Conservation (phyloP, 35 echinoderm and acorn worm genomes). For the Hemicentrotus pulcherrimus region DNA sequence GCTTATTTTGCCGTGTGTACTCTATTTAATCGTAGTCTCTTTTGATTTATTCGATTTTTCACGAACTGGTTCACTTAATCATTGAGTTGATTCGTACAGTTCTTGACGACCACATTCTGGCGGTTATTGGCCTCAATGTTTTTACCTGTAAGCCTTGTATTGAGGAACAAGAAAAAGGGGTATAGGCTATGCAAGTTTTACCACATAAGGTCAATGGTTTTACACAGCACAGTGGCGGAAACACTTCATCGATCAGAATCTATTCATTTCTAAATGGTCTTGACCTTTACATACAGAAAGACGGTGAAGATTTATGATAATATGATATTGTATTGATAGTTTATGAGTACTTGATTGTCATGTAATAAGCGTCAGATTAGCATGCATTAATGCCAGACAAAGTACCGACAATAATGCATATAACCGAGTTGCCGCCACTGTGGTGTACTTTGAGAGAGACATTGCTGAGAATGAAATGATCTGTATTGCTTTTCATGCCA, state of each 20-base stretch:
- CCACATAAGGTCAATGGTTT: no score
- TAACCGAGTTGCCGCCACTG: no score
- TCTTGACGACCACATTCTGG: background rate
- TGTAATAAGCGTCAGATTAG: no score
- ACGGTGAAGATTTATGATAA: no score
- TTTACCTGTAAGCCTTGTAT: background rate
- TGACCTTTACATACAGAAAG: no score
- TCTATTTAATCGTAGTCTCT: background rate
- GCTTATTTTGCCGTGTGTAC: background rate
- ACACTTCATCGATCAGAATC: background rate
- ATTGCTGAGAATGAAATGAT: no score
- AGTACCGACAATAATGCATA: no score
- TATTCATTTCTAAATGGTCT: background rate
- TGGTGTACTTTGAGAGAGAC: no score
- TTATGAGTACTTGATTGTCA: no score
- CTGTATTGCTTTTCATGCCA: no score
- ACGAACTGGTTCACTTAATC: background rate
- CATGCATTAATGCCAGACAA: no score
- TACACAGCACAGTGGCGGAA: background rate
- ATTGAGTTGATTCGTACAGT: background rate
- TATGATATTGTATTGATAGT: no score
- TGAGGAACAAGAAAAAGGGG: background rate
- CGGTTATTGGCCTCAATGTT: background rate
- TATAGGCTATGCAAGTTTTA: background rate
- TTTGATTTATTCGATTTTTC: background rate